Evolutionary conservation across 1,140 invertebrate species (phyloP).

Genomic region (Planococcus citri): DNA sequence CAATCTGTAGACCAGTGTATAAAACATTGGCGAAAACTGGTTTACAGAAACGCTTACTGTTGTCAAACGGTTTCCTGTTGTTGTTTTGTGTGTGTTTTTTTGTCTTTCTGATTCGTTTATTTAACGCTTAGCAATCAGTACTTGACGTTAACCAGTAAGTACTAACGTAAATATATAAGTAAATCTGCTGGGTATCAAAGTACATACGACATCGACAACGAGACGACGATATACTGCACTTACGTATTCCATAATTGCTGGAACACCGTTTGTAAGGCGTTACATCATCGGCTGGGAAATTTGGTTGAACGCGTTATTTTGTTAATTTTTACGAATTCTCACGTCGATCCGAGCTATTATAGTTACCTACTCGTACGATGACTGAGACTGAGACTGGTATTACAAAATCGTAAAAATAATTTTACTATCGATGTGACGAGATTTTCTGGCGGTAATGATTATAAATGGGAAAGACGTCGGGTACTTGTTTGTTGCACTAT

Average conservation of each 20-base stretch:
- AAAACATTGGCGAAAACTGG: neutral
- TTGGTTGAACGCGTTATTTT: neutral
- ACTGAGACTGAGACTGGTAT: neutral
- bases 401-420: neutral
- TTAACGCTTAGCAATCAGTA: too few species aligned
- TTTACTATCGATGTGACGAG: neutral
- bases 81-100: too few species aligned
- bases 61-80: neutral
- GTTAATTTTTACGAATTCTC: neutral
- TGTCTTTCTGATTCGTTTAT: neutral
- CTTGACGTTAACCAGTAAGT: too few species aligned
- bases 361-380: neutral
- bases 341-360: neutral
- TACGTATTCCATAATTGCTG: neutral
- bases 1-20: too few species aligned
- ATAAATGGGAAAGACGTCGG: too few species aligned
- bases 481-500: too few species aligned
- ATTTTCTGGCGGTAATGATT: too few species aligned
- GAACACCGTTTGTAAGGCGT: neutral
- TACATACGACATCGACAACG: too few species aligned
- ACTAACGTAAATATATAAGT: too few species aligned
- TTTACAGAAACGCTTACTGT: neutral
- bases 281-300: neutral
- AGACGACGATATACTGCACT: too few species aligned
- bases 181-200: too few species aligned